Conservation (phyloP, 1,140 invertebrate species). For the Nymphalis io region DNA sequence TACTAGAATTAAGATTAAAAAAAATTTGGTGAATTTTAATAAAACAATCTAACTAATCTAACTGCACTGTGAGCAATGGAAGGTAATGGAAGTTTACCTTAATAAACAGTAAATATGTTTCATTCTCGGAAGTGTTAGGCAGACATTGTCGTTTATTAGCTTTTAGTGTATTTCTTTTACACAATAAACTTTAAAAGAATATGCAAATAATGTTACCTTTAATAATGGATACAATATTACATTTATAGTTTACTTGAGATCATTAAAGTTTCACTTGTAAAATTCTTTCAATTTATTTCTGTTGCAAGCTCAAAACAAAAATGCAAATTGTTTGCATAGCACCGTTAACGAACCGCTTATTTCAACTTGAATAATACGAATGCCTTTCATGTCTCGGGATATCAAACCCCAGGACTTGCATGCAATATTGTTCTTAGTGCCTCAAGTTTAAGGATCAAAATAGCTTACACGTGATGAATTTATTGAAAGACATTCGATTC, state of each 20-base stretch:
- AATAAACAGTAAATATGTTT: no score
- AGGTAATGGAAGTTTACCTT: no score
- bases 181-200: no score
- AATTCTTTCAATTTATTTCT: conserved; percentile 14
- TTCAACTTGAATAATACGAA: conserved; percentile 50
- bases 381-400: conserved; percentile 51
- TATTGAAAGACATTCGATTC: conserved; percentile 45
- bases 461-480: conserved; percentile 22
- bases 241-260: background rate
- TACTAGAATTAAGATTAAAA: no score
- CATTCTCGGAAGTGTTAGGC: no score
- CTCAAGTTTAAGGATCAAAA: conserved; percentile 16
- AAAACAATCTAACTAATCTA: no score
- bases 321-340: conserved; percentile 36
- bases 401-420: conserved; percentile 32
- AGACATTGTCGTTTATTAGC: no score
- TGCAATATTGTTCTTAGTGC: conserved; percentile 28
- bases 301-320: conserved; percentile 8
- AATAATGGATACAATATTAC: background rate
- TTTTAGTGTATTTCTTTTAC: no score
- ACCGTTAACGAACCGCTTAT: conserved; percentile 49
- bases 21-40: no score
- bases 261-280: conserved; percentile 1
- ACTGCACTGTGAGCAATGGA: no score
- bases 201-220: no score